A percentile compares a stretch with the other conserved stretches of the same genome.
phyloP scores from a whole-genome alignment of 2,113 vertebrate genomes.

The Propithecus coquereli region DNA sequence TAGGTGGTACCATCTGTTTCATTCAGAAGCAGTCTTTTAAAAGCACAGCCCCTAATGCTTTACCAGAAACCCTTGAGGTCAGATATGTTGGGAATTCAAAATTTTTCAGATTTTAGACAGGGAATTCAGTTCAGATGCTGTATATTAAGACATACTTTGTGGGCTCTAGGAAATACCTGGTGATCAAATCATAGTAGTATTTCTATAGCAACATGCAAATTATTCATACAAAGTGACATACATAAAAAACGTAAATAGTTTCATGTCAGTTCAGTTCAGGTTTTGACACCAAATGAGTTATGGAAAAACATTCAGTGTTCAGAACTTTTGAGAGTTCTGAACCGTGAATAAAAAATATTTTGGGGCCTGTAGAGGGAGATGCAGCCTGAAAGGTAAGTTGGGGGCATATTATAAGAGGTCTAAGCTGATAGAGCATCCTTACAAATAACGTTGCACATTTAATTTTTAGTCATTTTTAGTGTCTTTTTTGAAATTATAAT shows the following conservation, averaged over 20 bases:
- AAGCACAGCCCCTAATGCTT: neutral
- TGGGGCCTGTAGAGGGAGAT: neutral
- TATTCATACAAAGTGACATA: neutral
- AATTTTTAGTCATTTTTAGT: neutral
- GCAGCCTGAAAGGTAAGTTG: neutral
- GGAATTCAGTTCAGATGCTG: neutral
- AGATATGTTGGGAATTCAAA: constrained; percentile 8
- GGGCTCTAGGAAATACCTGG: neutral
- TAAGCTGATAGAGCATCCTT: neutral
- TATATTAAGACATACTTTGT: neutral
- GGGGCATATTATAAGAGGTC: neutral
- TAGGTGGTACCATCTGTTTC: neutral
- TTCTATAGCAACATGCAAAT: constrained; percentile 16
- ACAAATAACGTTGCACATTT: neutral
- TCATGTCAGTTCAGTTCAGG: neutral
- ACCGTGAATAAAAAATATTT: neutral
- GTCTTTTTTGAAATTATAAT: constrained; percentile 2
- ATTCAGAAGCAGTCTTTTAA: neutral
- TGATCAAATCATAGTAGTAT: constrained; percentile 12
- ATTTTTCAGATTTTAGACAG: constrained; percentile 8
- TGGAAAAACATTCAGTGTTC: neutral
- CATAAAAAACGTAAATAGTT: neutral
- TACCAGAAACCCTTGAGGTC: neutral
- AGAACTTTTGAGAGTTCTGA: neutral
- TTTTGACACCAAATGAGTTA: constrained; percentile 3